Evolutionary conservation across 2,888 invertebrate genomes (phyloP), one percentile per base, ranked within the genome.

Genomic region (Erebia aethiops): DNA sequence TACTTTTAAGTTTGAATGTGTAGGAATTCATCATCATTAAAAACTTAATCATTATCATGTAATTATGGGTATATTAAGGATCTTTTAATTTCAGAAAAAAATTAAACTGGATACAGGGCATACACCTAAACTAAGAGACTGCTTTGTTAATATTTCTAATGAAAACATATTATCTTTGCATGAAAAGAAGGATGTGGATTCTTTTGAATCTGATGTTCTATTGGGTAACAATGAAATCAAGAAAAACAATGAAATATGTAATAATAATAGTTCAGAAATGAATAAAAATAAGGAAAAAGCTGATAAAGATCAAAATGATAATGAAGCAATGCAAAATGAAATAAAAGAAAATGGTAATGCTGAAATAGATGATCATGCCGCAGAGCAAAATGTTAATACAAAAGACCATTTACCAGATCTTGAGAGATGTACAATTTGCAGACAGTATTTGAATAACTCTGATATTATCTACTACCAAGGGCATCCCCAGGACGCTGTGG

Each of bases 401-500:
- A 65, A 58, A 35, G 66, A 60, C 46, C 69, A 71, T 8, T 72
- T 76, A 63, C 79, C 81, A 41, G 80, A 88, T 69, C 83, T 80
- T 70, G 93, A 93, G 70, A 87, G 87, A 80, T 94, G 94, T 85
- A 79, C 84, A 35, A 90, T 86, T 67, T 94, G 94, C 75, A 87
- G 89, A 9, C 93, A 93, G 77, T 92, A 89, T 80, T 79, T 93
- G 35, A 91, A 92, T 75, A 91, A 93, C 80, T 93, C 93, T 11
- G 91, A 93, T 75, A 84, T 93, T 41, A 87, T 92, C 72, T 93
- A 95, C 57, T 97, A 96, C 83, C 94, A 95, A 79, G 97, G 97
- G n/a, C 97, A 97, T 86, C 96, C 96, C 60, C 95, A 95, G 78
- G 93, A 96, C 85, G 95, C 97, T 65, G 94, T 95, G 64, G 97